phyloP scores from a whole-genome alignment of 1,140 invertebrate species.

The Acromyrmex charruanus region DNA sequence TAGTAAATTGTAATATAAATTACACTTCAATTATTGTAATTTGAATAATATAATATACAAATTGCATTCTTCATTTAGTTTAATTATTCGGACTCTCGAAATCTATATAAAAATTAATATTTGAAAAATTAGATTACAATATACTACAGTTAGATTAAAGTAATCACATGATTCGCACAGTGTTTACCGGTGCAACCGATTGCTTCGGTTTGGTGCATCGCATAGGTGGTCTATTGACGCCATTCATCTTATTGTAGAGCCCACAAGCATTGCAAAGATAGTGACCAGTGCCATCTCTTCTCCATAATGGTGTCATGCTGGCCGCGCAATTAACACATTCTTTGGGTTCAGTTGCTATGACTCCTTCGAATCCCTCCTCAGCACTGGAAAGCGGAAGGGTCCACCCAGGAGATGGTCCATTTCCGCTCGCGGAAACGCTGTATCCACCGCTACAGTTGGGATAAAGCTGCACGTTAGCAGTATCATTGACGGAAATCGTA shows the following conservation, averaged over 20 bases:
- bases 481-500: conserved; percentile 78
- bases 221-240: conserved; percentile 93
- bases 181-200: conserved; percentile 79
- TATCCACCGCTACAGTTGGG: conserved; percentile 76
- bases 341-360: conserved; percentile 88
- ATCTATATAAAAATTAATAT: background rate
- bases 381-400: conserved; percentile 68
- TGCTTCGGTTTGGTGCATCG: conserved; percentile 87
- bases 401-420: conserved; percentile 79
- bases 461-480: conserved; percentile 78
- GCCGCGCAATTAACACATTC: conserved; percentile 97
- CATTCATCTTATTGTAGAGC: conserved; percentile 94
- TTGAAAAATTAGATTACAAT: background rate
- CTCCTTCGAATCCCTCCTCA: conserved; percentile 80
- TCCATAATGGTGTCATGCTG: conserved; percentile 94
- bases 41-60: background rate
- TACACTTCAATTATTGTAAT: background rate
- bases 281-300: conserved; percentile 95
- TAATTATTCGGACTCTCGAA: background rate
- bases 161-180: conserved; percentile 48
- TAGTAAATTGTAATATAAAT: background rate
- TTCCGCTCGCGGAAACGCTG: conserved; percentile 69
- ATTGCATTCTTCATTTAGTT: too few species aligned
- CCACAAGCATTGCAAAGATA: conserved; percentile 97
- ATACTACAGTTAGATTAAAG: background rate